Evolutionary conservation across 2,888 invertebrate species (phyloP).

Genomic region (Pseudeuparius sepicola): DNA sequence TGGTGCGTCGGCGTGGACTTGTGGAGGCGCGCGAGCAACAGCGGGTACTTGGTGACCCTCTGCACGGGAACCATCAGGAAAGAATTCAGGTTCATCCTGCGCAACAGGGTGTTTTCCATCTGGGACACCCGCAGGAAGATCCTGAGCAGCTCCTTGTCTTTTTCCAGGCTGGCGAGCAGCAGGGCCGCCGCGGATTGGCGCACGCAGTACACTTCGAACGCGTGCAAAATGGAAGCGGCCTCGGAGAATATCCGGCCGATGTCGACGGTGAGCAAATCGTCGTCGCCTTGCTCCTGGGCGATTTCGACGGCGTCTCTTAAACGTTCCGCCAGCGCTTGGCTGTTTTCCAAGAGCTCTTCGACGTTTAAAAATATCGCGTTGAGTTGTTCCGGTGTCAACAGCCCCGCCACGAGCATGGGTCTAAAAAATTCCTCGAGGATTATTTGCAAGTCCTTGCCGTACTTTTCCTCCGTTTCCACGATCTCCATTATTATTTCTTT

Average conservation of each 20-base stretch:
- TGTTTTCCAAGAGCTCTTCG: slow-evolving; percentile 80
- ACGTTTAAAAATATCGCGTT: slow-evolving; percentile 88
- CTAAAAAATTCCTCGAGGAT: slow-evolving; percentile 88
- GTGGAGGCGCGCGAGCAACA: slow-evolving; percentile 78
- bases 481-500: slow-evolving; percentile 93
- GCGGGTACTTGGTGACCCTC: slow-evolving; percentile 92
- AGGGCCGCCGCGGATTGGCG: slow-evolving; percentile 85
- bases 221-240: slow-evolving; percentile 85
- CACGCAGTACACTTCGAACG: slow-evolving; percentile 91
- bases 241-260: slow-evolving; percentile 86
- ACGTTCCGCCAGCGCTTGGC: slow-evolving; percentile 74
- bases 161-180: slow-evolving; percentile 80
- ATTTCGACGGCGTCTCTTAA: slow-evolving; percentile 80
- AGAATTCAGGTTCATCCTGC: slow-evolving; percentile 95
- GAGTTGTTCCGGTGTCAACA: slow-evolving; percentile 83
- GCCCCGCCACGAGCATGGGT: slow-evolving; percentile 86
- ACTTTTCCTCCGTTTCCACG: slow-evolving; percentile 92
- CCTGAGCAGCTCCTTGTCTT: slow-evolving; percentile 86
- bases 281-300: slow-evolving; percentile 69
- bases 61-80: slow-evolving; percentile 97
- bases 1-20: slow-evolving; percentile 81
- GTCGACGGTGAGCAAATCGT: slow-evolving; percentile 79
- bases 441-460: slow-evolving; percentile 85
- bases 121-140: slow-evolving; percentile 93
- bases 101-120: slow-evolving; percentile 87